phyloP scores from a whole-genome alignment of 2,888 invertebrate species.

The Dione vanillae region DNA sequence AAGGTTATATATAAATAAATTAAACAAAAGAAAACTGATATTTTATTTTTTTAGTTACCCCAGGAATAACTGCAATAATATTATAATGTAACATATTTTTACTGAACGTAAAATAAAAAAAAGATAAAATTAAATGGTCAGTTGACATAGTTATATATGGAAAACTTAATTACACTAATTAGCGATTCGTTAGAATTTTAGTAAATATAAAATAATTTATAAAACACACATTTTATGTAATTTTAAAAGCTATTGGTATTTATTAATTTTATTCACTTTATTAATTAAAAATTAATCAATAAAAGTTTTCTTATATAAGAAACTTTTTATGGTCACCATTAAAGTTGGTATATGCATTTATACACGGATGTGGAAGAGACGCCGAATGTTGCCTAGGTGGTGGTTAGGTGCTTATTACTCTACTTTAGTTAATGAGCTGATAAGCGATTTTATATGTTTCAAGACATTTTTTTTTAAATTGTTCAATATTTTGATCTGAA shows the following conservation, averaged over 20 bases:
- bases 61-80: no score
- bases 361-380: neutral
- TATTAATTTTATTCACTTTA: no score
- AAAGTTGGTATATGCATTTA: slow-evolving; percentile 13
- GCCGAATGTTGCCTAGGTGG: neutral
- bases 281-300: slow-evolving; percentile 11
- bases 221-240: neutral
- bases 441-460: neutral
- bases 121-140: neutral
- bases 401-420: neutral
- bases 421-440: slow-evolving; percentile 8
- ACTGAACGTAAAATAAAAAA: neutral
- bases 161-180: neutral
- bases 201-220: no score
- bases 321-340: slow-evolving; percentile 14
- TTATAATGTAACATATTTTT: no score
- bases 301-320: neutral
- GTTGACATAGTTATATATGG: no score
- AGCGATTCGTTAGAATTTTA: neutral
- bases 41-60: no score
- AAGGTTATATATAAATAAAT: no score
- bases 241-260: no score
- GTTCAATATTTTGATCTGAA: no score
- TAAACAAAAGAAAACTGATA: no score
- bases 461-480: no score